phyloP scores from a whole-genome alignment of 2,888 invertebrate genomes.

The Spodoptera picta region DNA sequence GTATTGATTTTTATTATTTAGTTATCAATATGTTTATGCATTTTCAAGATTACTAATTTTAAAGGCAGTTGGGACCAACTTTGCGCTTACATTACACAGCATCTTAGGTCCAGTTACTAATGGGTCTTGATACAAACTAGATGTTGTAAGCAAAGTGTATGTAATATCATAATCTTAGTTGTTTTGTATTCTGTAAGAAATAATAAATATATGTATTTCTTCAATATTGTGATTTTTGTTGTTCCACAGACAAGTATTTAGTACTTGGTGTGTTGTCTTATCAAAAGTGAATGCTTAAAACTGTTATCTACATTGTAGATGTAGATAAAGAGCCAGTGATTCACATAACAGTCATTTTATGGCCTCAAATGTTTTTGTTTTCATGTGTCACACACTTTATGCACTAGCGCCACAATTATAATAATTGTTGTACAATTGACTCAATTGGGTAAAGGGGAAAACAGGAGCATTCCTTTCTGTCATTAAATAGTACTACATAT shows the following conservation, averaged over 20 bases:
- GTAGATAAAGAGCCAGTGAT: conserved; percentile 43
- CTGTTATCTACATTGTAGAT: conserved; percentile 49
- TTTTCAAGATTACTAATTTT: conserved; percentile 52
- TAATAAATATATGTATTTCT: conserved; percentile 63
- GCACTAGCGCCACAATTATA: background rate
- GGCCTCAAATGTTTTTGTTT: conserved; percentile 9
- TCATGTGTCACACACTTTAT: background rate
- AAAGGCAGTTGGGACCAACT: conserved; percentile 58
- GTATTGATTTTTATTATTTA: conserved; percentile 43
- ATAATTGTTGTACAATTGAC: background rate
- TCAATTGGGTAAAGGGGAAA: background rate
- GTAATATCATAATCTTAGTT: conserved; percentile 68
- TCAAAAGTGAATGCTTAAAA: conserved; percentile 42
- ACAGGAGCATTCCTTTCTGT: too few species aligned
- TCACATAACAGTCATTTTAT: conserved; percentile 28
- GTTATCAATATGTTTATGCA: conserved; percentile 51
- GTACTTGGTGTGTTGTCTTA: conserved; percentile 38
- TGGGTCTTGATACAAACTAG: conserved; percentile 51
- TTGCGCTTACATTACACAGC: conserved; percentile 43
- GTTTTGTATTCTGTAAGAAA: conserved; percentile 68
- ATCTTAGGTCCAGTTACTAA: conserved; percentile 45
- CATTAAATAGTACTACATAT: too few species aligned
- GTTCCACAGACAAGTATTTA: conserved; percentile 9
- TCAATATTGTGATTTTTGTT: conserved; percentile 50
- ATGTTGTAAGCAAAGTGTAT: conserved; percentile 63